Evolutionary conservation across 2,888 invertebrate genomes (phyloP).

Genomic region (Theretra japonica): DNA sequence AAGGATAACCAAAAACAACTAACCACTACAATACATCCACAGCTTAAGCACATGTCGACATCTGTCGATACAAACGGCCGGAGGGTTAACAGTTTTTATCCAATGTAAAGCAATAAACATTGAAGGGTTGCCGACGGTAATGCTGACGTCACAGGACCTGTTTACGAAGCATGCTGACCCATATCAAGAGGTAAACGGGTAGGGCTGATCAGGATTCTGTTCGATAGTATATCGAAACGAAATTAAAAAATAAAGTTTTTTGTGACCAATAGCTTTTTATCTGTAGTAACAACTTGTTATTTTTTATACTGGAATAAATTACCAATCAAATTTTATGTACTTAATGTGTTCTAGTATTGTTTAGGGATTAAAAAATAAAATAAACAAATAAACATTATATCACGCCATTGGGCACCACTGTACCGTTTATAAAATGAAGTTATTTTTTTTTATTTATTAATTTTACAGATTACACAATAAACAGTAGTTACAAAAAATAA

Average conservation of each 20-base stretch:
- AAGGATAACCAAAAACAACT: not conserved
- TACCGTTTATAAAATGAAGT: too few species aligned
- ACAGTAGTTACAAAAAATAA: too few species aligned
- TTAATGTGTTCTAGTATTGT: too few species aligned
- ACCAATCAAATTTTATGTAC: too few species aligned
- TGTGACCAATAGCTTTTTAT: too few species aligned
- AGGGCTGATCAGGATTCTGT: constrained; percentile 3
- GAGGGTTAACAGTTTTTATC: constrained; percentile 9
- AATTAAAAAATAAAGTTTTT: too few species aligned
- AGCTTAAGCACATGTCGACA: constrained; percentile 1
- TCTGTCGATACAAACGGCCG: not conserved
- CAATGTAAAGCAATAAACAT: constrained; percentile 24
- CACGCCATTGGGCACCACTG: too few species aligned
- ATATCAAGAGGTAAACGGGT: constrained; percentile 60
- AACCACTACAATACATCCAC: not conserved
- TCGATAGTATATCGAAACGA: not conserved
- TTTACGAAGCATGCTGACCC: constrained; percentile 67
- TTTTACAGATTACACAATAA: too few species aligned
- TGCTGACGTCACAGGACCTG: constrained; percentile 59
- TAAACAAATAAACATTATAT: too few species aligned
- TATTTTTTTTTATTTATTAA: too few species aligned
- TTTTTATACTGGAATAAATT: not conserved
- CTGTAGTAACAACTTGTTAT: too few species aligned
- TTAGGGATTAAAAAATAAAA: too few species aligned
- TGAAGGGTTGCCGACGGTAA: constrained; percentile 24